Base-by-base conservation (phyloP, 2,888 invertebrate genomes). In the Rhogogaster chlorosoma region DNA sequence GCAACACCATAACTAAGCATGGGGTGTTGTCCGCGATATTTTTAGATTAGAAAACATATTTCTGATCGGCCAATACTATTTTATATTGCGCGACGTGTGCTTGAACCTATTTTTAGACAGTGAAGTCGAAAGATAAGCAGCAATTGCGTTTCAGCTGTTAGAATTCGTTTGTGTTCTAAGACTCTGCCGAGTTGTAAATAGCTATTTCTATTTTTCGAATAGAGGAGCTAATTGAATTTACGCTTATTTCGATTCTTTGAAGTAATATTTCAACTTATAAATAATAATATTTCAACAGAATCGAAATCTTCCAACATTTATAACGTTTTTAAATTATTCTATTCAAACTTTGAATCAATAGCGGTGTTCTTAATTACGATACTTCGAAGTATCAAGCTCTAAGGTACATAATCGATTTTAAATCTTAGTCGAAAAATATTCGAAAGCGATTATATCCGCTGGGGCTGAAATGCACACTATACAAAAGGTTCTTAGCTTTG, bases 31-130 rank as follows among this genome's bases (percentile, higher is more conserved):
- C 18, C 49, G 53, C n/a, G 57, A 80, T 80, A 80, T 80, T 80
- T 80, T 61, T 57, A 80, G 80, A 80, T 61, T 57, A 38, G 61
- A 80, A 80, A 80, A 80, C n/a, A 53, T 80, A 38, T 61, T 61
- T 61, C 5, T 38, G 61, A 61, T 57, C 57, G 36, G 38, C 3
- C 22, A 22, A 49, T 38, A 22, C 49, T 18, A 29, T 32, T 57
- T 32, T 36, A n/a, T 22, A 38, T 80, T 80, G 61, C 80, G 80
- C 38, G 22, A 80, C 22, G 18, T 61, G 7, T 38, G 29, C 77
- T 45, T 10, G 77, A 49, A 77, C 0, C 29, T 77, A 77, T 77
- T 77, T 77, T 77, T 53, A 77, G n/a, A 77, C 22, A 9, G 0
- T 22, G 22, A 10, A 10, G 73, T 42, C 42, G 42, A 42, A 38